phyloP scores from a whole-genome alignment of 2,113 vertebrate species.

The Saccopteryx bilineata region DNA sequence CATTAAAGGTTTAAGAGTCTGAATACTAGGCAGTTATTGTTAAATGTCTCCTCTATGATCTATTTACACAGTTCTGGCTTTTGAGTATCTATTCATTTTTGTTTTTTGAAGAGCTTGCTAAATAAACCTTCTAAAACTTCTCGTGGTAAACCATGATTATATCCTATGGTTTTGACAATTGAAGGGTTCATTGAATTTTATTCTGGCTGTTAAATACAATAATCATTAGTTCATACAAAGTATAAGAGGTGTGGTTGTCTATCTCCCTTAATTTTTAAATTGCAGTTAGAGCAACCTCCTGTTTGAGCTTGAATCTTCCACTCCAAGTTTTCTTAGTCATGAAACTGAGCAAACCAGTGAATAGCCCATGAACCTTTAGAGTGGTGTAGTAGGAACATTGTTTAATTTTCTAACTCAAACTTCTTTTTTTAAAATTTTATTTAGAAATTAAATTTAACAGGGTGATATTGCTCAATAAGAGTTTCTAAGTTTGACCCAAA shows the following conservation, averaged over 20 bases:
- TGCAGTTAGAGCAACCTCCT: background rate
- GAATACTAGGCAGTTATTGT: slow-evolving; percentile 44
- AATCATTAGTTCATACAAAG: slow-evolving; percentile 36
- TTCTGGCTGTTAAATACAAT: slow-evolving; percentile 50
- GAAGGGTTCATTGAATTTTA: slow-evolving; percentile 45
- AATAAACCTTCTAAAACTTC: slow-evolving; percentile 54
- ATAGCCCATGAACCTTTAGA: slow-evolving; percentile 28
- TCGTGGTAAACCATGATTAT: background rate
- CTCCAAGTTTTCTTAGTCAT: slow-evolving; percentile 15
- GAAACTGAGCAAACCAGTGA: slow-evolving; percentile 15
- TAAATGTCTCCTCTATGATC: slow-evolving; percentile 47
- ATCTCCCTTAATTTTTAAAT: slow-evolving; percentile 42
- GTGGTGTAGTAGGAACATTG: background rate
- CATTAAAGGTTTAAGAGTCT: slow-evolving; percentile 19
- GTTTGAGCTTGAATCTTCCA: slow-evolving; percentile 37
- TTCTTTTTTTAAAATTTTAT: background rate
- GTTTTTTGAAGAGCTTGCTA: slow-evolving; percentile 31
- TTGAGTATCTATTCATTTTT: slow-evolving; percentile 41
- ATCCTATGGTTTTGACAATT: slow-evolving; percentile 36
- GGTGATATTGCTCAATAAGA: too few species aligned
- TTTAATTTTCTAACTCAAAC: slow-evolving; percentile 40
- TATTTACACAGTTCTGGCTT: slow-evolving; percentile 51
- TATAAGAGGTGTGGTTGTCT: background rate
- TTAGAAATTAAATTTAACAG: too few species aligned
- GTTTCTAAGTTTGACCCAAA: background rate